Conservation (phyloP, 2,113 vertebrate genomes). For the Tenrec ecaudatus region DNA sequence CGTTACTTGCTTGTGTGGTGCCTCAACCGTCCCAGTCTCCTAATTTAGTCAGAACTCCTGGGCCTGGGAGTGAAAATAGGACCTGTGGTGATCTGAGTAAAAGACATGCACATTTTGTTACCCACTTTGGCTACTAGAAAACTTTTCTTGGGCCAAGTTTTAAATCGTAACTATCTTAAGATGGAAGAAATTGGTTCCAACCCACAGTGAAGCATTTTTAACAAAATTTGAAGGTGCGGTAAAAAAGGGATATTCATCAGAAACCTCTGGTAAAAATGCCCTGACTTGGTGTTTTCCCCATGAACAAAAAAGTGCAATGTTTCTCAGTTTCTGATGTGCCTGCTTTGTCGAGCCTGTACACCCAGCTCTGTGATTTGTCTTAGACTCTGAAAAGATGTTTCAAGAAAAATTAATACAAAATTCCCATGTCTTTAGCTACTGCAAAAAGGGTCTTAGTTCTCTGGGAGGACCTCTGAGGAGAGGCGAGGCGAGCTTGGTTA, state of each 20-base stretch:
- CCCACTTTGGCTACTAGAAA: not conserved
- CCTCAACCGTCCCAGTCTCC: not conserved
- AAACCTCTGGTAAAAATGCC: conserved; percentile 13
- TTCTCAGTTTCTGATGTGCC: conserved; percentile 39
- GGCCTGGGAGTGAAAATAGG: conserved; percentile 12
- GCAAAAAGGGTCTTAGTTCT: conserved; percentile 3
- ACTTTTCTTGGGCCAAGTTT: not conserved
- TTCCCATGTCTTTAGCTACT: conserved; percentile 38
- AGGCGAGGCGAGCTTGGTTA: not conserved
- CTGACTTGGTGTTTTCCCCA: not conserved
- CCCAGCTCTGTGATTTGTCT: conserved; percentile 16
- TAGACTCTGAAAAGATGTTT: conserved; percentile 41
- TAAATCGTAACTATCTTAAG: not conserved
- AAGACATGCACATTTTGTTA: not conserved
- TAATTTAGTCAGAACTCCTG: conserved; percentile 1
- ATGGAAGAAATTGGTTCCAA: too few relatives aligned
- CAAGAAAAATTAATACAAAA: conserved; percentile 33
- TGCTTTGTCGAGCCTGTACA: not conserved
- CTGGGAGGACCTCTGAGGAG: not conserved
- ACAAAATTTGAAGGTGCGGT: conserved; percentile 32
- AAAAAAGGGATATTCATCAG: conserved; percentile 45
- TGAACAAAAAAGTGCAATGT: not conserved
- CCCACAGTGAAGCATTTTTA: not conserved
- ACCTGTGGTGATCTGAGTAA: conserved; percentile 6
- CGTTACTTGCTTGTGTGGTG: not conserved